phyloP scores from a whole-genome alignment of 1,140 invertebrate genomes.

The Papilio machaon region DNA sequence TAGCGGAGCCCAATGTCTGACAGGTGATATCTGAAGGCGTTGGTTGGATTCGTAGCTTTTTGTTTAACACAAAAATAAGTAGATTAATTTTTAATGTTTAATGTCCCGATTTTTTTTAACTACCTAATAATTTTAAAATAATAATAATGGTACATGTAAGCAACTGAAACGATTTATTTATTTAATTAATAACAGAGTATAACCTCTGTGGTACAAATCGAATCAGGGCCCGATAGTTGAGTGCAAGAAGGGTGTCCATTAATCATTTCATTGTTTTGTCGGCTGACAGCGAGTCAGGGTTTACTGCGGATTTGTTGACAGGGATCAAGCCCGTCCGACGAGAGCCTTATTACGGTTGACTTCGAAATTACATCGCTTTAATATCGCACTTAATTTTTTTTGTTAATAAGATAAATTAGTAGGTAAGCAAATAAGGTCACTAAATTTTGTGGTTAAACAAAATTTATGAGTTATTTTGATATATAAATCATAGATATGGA shows the following conservation, averaged over 20 bases:
- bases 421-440: too few relatives aligned
- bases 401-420: too few relatives aligned
- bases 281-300: constrained; percentile 71
- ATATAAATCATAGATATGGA: too few relatives aligned
- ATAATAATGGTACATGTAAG: background rate
- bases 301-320: constrained; percentile 78
- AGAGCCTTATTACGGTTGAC: constrained; percentile 56
- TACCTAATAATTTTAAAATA: background rate
- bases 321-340: constrained; percentile 70
- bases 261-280: constrained; percentile 75
- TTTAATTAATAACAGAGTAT: constrained; percentile 53
- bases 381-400: background rate
- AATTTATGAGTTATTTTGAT: too few relatives aligned
- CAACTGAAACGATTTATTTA: constrained; percentile 16
- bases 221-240: constrained; percentile 62
- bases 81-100: too few relatives aligned
- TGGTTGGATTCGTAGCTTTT: background rate
- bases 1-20: constrained; percentile 5
- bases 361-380: background rate
- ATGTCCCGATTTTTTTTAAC: too few relatives aligned
- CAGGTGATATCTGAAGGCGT: constrained; percentile 17
- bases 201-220: constrained; percentile 54
- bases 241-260: constrained; percentile 66
- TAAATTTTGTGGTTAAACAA: too few relatives aligned
- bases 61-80: background rate